Conservation (phyloP, 1,140 invertebrate species). For the Musca vetustissima region DNA sequence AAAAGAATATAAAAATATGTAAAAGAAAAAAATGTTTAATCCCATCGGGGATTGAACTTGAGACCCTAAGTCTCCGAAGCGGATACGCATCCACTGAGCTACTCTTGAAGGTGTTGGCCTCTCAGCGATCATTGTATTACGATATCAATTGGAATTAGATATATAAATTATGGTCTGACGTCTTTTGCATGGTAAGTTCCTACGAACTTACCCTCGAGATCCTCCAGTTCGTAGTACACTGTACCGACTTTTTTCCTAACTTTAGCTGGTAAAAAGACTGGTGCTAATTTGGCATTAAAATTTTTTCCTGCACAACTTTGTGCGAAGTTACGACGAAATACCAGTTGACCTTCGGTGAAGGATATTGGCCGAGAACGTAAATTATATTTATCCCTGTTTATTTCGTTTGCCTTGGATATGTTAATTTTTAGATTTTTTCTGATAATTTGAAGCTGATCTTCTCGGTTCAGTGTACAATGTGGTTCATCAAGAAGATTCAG, state of each 20-base stretch:
- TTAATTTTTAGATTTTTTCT: background rate
- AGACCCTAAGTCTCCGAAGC: too few species aligned
- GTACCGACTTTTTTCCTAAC: background rate
- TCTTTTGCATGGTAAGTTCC: background rate
- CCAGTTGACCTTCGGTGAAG: background rate
- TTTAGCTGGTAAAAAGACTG: background rate
- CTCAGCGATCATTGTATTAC: too few species aligned
- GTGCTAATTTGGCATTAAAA: background rate
- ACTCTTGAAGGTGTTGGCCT: too few species aligned
- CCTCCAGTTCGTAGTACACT: background rate
- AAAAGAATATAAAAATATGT: too few species aligned
- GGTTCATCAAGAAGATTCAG: background rate
- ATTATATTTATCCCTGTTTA: background rate
- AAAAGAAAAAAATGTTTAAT: too few species aligned
- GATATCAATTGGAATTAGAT: too few species aligned
- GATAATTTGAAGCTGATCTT: background rate
- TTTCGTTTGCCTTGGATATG: too few species aligned
- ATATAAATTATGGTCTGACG: background rate
- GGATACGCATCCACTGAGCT: too few species aligned
- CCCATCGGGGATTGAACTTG: too few species aligned
- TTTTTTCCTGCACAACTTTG: background rate
- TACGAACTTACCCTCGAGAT: background rate
- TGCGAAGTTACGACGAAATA: background rate
- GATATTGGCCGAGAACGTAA: background rate
- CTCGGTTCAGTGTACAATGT: background rate